Conservation (phyloP, 2,113 vertebrate genomes). For the Mohoua ochrocephala region DNA sequence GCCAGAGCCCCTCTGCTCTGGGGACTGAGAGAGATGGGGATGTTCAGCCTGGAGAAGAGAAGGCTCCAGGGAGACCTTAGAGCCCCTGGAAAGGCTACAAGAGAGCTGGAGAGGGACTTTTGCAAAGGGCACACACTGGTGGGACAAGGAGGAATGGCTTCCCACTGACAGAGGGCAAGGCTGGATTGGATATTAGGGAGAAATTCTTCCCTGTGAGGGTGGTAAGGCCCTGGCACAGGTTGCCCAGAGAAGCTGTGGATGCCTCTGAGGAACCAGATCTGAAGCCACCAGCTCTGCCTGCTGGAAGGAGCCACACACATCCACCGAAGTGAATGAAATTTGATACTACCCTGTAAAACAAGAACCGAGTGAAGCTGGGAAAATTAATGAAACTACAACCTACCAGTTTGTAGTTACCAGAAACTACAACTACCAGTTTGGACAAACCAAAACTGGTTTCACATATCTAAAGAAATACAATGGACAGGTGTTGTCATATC, state of each 20-base stretch:
- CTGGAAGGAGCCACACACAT: neutral
- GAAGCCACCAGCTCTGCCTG: neutral
- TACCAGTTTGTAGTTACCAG: too few relatives aligned
- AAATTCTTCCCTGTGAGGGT: neutral
- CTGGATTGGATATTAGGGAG: neutral
- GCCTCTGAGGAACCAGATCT: neutral
- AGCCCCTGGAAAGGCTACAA: neutral
- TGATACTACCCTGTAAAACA: neutral
- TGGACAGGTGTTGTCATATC: neutral
- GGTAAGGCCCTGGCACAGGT: neutral
- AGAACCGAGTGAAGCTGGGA: neutral
- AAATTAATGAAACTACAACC: neutral
- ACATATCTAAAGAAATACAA: neutral
- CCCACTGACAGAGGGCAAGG: neutral
- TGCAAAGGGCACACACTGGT: neutral
- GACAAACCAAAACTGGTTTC: neutral
- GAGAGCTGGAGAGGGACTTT: neutral
- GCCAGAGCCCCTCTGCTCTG: neutral
- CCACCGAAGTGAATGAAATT: accelerated
- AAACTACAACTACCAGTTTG: too few relatives aligned
- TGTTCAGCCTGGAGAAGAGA: neutral
- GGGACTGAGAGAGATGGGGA: neutral
- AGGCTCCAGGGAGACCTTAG: accelerated
- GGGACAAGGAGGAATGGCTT: neutral
- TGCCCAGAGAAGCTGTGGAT: neutral